A percentile compares a stretch with the other conserved stretches of the same genome.
These are phyloP conservation scores for Regulus satrapa DNA, from an alignment of 2,113 vertebrate genomes.

Conservation along the genomic window DNA sequence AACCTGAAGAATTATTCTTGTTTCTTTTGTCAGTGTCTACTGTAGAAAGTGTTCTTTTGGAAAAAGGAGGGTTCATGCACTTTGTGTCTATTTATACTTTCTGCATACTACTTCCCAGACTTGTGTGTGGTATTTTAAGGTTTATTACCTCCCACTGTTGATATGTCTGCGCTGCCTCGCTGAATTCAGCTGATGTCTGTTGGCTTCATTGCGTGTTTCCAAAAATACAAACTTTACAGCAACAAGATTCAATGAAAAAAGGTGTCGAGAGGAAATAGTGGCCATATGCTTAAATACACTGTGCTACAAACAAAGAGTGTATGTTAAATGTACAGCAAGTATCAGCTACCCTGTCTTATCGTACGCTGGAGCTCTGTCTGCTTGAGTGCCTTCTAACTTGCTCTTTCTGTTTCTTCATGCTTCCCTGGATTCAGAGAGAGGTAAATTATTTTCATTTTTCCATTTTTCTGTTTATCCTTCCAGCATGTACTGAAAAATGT, in stretches of 20 bases:
- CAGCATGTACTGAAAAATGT: not conserved
- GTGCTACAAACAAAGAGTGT: not conserved
- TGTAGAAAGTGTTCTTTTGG: not conserved
- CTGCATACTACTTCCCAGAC: not conserved
- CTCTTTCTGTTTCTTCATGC: slow-evolving; percentile 78
- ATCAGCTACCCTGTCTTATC: not conserved
- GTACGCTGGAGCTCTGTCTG: not conserved
- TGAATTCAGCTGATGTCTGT: slow-evolving; percentile 67
- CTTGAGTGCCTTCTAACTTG: slow-evolving; percentile 64
- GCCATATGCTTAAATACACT: not conserved
- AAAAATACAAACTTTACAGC: slow-evolving; percentile 58
- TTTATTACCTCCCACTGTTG: slow-evolving; percentile 56
- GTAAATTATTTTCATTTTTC: slow-evolving; percentile 72
- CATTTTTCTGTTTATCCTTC: slow-evolving; percentile 10
- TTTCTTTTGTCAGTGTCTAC: not conserved
- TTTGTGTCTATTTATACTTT: not conserved
- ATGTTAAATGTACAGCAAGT: not conserved
- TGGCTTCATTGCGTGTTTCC: slow-evolving; percentile 61
- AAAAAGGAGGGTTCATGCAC: not conserved
- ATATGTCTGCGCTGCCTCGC: slow-evolving; percentile 42
- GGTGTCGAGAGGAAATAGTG: not conserved
- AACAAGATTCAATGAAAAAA: slow-evolving; percentile 44
- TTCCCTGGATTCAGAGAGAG: slow-evolving; percentile 86
- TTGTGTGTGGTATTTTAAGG: slow-evolving; percentile 69
- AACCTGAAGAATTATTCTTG: not conserved